Evolutionary conservation across 2,113 vertebrate species (phyloP).

Genomic region (Ahaetulla prasina): DNA sequence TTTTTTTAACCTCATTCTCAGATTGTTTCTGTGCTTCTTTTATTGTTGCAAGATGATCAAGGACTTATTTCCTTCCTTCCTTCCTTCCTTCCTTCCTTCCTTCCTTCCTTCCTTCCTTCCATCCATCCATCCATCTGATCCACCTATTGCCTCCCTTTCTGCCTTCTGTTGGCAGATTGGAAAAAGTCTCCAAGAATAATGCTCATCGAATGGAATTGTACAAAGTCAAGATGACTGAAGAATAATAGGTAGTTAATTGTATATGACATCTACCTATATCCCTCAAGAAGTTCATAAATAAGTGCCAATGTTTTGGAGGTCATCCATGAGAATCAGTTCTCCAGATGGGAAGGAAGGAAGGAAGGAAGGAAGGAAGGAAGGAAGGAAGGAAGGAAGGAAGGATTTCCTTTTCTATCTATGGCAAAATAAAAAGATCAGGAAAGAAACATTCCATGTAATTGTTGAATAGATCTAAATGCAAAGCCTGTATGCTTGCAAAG

Average conservation of each 20-base stretch:
- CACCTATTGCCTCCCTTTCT: background rate
- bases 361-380: background rate
- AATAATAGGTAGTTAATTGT: background rate
- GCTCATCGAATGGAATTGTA: background rate
- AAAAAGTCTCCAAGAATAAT: background rate
- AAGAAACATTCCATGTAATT: background rate
- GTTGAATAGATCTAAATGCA: background rate
- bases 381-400: background rate
- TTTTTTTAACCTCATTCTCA: background rate
- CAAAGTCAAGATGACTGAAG: background rate
- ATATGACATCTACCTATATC: background rate
- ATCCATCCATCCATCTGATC: background rate
- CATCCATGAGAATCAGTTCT: background rate
- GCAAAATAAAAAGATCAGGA: background rate
- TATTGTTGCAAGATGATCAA: background rate
- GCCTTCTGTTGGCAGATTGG: background rate
- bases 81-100: too few species aligned
- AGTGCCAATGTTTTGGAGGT: background rate
- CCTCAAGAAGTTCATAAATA: background rate
- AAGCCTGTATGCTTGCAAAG: background rate
- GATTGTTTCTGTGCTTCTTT: background rate
- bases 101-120: background rate
- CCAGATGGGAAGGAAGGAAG: background rate
- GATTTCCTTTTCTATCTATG: background rate
- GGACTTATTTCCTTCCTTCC: background rate